Base-by-base conservation (phyloP, 2,888 invertebrate genomes). In the Phrixothrix hirtus region DNA sequence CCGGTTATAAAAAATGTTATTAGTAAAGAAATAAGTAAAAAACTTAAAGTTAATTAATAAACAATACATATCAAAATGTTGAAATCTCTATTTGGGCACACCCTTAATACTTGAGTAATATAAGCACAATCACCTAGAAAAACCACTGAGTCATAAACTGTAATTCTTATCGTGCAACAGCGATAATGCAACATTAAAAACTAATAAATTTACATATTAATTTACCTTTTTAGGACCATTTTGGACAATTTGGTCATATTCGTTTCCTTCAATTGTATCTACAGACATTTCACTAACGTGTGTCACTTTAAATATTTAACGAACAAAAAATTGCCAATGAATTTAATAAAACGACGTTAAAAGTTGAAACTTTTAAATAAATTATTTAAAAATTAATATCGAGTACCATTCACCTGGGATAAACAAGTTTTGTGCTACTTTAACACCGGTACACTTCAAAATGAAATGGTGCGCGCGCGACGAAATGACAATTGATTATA, bases 211-310 rank as follows among this genome's bases (percentile, higher is more conserved):
- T 3, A 38, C 12, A 15, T n/a, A 38, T 14, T 27, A 39, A 77
- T 79, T 81, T 73, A 83, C 83, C 81, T 83, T 83, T 78, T 80
- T 80, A 50, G 83, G 83, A 65, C 83, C 83, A 75, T 81, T 82
- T 72, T 83, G 83, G 65, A 81, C 80, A 64, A 81, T 80, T 73
- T 78, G 81, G 68, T 84, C 83, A 75, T 83, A 83, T 78, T 83
- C 83, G 75, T 83, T 78, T 69, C 83, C 83, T 75, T 83, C 83
- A 60, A 63, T 35, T 27, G 52, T 36, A 16, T 59, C 57, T 26
- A 59, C 72, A 55, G 80, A 78, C 80, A 81, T 81, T 43, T 51
- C 44, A 37, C n/a, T n/a, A 31, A 30, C 5, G 5, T 5, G 3
- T 30, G 30, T 2, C 30, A 30, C 30, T 30, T 30, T 5, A 30